Conservation (phyloP, 2,888 invertebrate species). For the Nebria brevicollis region DNA sequence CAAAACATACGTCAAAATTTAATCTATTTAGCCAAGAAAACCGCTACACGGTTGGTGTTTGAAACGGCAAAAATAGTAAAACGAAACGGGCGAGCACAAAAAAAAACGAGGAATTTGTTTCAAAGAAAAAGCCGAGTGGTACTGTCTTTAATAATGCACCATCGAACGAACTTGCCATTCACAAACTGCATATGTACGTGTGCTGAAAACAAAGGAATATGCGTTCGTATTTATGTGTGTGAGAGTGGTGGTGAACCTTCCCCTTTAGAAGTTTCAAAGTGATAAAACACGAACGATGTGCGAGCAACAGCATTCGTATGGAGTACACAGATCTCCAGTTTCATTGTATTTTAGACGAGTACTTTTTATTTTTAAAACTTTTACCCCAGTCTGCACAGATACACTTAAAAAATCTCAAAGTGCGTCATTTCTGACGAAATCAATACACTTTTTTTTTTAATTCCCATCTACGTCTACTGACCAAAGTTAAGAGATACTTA, state of each 20-base stretch:
- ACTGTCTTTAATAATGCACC: constrained; percentile 29
- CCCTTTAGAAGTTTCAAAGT: constrained; percentile 34
- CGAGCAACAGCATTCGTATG: constrained; percentile 25
- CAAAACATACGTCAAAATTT: background rate
- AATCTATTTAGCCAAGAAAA: background rate
- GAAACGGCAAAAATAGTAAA: background rate
- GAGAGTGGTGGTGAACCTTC: constrained; percentile 9
- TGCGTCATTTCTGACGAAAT: background rate
- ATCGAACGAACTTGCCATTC: constrained; percentile 10
- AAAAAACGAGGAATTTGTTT: constrained; percentile 8
- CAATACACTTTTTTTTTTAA: too few species aligned
- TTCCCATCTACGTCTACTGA: too few species aligned
- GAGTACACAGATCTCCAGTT: constrained; percentile 22
- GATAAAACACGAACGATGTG: constrained; percentile 32
- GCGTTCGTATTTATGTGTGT: constrained; percentile 13
- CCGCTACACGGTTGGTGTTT: background rate
- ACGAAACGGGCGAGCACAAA: background rate
- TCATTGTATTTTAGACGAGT: background rate
- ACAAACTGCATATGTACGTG: constrained; percentile 15
- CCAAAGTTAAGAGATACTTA: too few species aligned
- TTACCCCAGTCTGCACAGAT: background rate
- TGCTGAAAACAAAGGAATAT: constrained; percentile 9
- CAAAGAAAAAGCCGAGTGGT: constrained; percentile 11
- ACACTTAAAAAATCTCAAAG: background rate
- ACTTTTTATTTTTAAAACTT: background rate